Evolutionary conservation across 2,113 vertebrate species (phyloP).

Genomic region (Marcusenius ussheri): DNA sequence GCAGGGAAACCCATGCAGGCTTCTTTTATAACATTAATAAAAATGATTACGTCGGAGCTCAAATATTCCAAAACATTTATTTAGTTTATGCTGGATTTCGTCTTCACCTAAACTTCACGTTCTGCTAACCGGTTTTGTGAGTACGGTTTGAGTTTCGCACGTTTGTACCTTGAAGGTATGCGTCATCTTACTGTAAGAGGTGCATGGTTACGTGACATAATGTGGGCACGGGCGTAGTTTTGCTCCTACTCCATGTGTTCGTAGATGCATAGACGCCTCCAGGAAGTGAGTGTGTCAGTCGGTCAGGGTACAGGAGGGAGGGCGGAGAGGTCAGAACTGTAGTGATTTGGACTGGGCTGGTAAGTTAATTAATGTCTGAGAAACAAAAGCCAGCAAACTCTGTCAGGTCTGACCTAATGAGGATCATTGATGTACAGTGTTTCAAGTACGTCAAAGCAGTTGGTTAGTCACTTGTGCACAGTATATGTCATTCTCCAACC

Average conservation of each 20-base stretch:
- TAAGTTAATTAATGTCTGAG: not conserved
- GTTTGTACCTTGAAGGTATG: too few relatives aligned
- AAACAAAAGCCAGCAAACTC: not conserved
- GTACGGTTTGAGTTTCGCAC: too few relatives aligned
- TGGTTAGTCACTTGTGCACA: not conserved
- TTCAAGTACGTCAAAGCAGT: not conserved
- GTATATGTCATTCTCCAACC: not conserved
- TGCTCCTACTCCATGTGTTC: not conserved
- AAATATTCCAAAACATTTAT: too few relatives aligned
- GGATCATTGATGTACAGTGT: not conserved
- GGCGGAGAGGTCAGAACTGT: not conserved
- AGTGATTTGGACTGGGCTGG: not conserved
- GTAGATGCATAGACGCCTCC: not conserved
- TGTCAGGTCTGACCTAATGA: not conserved
- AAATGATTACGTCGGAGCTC: too few relatives aligned
- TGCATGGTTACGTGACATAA: not conserved
- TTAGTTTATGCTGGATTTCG: too few relatives aligned
- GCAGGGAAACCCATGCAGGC: too few relatives aligned
- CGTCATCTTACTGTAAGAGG: not conserved
- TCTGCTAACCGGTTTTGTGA: not conserved
- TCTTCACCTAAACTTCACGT: not conserved
- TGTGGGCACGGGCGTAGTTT: not conserved
- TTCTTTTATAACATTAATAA: too few relatives aligned
- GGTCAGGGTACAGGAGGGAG: not conserved
- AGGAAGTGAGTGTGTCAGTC: not conserved